A percentile compares a stretch with the other conserved stretches of the same genome.
These are phyloP conservation scores for Homarus americanus DNA, from an alignment of 1,140 invertebrate species.

Conservation along the genomic window DNA sequence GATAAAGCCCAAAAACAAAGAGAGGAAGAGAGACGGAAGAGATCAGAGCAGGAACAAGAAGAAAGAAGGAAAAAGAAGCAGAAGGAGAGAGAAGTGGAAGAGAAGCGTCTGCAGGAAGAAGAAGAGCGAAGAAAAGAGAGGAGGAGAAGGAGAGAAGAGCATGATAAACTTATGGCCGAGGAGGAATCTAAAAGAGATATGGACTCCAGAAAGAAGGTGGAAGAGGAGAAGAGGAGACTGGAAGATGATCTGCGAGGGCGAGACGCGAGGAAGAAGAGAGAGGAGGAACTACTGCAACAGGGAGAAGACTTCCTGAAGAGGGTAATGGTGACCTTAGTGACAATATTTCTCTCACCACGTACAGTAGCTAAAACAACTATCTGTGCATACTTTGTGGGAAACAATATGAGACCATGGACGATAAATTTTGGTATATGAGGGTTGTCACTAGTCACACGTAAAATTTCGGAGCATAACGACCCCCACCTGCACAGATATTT, in stretches of 20 bases:
- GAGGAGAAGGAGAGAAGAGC: slow-evolving; percentile 72
- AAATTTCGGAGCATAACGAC: no score
- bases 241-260: slow-evolving; percentile 58
- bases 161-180: slow-evolving; percentile 74
- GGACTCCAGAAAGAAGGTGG: slow-evolving; percentile 34
- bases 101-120: slow-evolving; percentile 26
- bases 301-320: slow-evolving; percentile 36
- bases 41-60: slow-evolving; percentile 63
- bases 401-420: no score
- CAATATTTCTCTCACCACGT: no score
- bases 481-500: no score
- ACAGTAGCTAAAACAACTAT: no score
- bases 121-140: slow-evolving; percentile 31
- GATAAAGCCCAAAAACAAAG: neutral
- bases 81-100: slow-evolving; percentile 19
- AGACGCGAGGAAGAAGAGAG: slow-evolving; percentile 41
- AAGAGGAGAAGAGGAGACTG: slow-evolving; percentile 53
- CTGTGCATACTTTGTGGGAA: no score
- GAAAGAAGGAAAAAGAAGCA: slow-evolving; percentile 63
- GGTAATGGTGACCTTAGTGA: no score
- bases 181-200: slow-evolving; percentile 10
- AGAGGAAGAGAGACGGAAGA: slow-evolving; percentile 35
- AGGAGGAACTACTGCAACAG: slow-evolving; percentile 21
- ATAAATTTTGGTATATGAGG: no score
- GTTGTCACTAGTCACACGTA: no score